These are phyloP conservation scores for Tolmerus cingulatus DNA, from an alignment of 2,888 invertebrate genomes.

Conservation along the genomic window DNA sequence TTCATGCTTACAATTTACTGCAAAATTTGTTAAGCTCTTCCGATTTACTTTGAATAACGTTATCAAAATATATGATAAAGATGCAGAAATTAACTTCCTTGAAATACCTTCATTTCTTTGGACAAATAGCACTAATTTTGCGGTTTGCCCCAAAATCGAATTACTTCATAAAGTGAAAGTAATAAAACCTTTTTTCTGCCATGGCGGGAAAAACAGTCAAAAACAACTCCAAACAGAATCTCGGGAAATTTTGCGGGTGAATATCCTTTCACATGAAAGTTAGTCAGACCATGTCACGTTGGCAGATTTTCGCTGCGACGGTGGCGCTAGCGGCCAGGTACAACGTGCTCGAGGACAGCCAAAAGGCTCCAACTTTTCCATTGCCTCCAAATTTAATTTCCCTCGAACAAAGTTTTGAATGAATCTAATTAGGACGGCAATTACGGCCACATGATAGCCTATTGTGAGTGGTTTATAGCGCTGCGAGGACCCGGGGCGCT, in stretches of 20 bases:
- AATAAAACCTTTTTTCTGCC: not conserved
- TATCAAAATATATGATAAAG: not conserved
- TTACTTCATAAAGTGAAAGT: not conserved
- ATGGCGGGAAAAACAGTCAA: not conserved
- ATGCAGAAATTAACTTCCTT: not conserved
- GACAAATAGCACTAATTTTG: not conserved
- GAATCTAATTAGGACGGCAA: constrained; percentile 20
- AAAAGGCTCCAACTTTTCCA: not conserved
- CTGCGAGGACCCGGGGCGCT: not conserved
- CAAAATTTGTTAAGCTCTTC: not conserved
- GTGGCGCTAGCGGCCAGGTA: not conserved
- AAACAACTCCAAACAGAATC: not conserved
- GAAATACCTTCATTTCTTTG: not conserved
- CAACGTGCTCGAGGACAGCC: not conserved
- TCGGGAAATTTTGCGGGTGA: not conserved
- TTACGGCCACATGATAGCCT: constrained; percentile 1
- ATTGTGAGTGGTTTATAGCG: not conserved
- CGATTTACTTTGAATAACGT: not conserved
- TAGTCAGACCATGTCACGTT: not conserved
- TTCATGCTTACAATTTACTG: no score
- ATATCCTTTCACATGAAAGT: not conserved
- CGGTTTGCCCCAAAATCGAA: not conserved
- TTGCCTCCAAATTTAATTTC: constrained; percentile 2
- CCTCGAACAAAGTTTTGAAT: constrained; percentile 11
- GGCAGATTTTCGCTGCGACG: not conserved